phyloP scores from a whole-genome alignment of 2,797 vertebrate genomes.

The Sarcophilus harrisii region DNA sequence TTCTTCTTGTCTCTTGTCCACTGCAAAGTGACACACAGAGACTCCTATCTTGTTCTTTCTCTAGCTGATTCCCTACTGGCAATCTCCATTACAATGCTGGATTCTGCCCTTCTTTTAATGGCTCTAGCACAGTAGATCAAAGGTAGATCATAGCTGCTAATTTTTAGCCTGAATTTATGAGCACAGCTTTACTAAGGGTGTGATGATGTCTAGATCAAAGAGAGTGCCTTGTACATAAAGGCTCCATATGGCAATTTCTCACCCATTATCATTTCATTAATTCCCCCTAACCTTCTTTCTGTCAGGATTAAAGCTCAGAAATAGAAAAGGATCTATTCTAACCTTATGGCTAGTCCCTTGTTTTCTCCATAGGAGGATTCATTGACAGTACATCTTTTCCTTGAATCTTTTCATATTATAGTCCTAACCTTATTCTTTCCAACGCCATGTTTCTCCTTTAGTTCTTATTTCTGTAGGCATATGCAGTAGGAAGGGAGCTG shows the following conservation, averaged over 20 bases:
- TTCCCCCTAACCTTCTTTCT: not conserved
- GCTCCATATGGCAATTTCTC: conserved; percentile 33
- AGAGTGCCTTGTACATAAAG: not conserved
- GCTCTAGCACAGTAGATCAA: conserved; percentile 23
- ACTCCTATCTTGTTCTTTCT: not conserved
- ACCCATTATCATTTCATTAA: conserved; percentile 40
- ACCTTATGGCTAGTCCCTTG: not conserved
- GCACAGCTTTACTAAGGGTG: conserved; percentile 52
- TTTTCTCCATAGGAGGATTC: not conserved
- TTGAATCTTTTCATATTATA: not conserved
- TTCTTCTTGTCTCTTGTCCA: not conserved
- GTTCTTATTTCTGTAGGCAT: not conserved
- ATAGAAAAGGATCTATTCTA: conserved; percentile 12
- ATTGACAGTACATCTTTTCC: not conserved
- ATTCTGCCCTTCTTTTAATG: conserved; percentile 49
- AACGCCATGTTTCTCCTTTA: not conserved
- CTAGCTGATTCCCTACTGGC: not conserved
- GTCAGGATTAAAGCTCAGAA: conserved; percentile 22
- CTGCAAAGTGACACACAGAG: not conserved
- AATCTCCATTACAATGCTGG: not conserved
- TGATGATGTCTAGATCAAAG: conserved; percentile 48
- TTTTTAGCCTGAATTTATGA: conserved; percentile 53
- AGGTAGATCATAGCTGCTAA: conserved; percentile 40
- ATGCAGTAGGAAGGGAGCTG: not conserved
- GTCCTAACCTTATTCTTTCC: not conserved